A percentile compares a stretch with the other conserved stretches of the same genome.
These are phyloP conservation scores for Bradynema listronoti DNA, from an alignment of 1,140 invertebrate species.

Conservation along the genomic window DNA sequence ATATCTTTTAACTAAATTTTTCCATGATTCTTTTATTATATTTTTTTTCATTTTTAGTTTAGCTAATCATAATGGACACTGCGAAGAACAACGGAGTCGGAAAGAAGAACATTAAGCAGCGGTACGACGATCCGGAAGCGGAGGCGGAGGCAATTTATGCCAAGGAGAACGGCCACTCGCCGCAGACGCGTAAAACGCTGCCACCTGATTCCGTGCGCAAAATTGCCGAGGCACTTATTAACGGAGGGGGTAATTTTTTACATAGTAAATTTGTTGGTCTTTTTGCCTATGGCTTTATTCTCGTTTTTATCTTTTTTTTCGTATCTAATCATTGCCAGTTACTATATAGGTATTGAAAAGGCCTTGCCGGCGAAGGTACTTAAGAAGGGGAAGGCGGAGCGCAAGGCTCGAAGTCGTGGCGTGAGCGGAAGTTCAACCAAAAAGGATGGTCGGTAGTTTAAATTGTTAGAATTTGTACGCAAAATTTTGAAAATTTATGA, in stretches of 20 bases:
- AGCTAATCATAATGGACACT: no score
- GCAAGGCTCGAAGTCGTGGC: slow-evolving; percentile 43
- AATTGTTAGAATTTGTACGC: no score
- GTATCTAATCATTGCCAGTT: no score
- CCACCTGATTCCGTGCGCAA: slow-evolving; percentile 21
- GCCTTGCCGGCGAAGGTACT: not conserved
- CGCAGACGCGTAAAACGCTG: slow-evolving; percentile 11
- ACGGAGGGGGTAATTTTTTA: no score
- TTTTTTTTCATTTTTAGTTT: no score
- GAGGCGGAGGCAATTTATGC: slow-evolving; percentile 39
- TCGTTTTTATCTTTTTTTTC: no score
- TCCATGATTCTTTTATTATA: no score
- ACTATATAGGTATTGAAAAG: no score
- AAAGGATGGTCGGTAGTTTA: slow-evolving; percentile 34
- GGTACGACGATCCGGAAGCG: slow-evolving; percentile 24
- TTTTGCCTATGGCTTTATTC: no score
- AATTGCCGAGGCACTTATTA: slow-evolving; percentile 22
- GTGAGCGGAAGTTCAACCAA: slow-evolving; percentile 39
- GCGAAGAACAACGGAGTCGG: no score
- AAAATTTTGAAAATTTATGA: no score
- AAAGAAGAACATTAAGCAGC: not conserved
- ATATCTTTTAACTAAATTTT: no score
- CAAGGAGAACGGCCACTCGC: slow-evolving; percentile 38
- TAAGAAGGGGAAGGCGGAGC: slow-evolving; percentile 37
- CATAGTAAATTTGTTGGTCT: not conserved